These are phyloP conservation scores for Aurelia coerulea DNA, from an alignment of 30 jellyfish, hydroid and myxozoan species.

Conservation along the genomic window DNA sequence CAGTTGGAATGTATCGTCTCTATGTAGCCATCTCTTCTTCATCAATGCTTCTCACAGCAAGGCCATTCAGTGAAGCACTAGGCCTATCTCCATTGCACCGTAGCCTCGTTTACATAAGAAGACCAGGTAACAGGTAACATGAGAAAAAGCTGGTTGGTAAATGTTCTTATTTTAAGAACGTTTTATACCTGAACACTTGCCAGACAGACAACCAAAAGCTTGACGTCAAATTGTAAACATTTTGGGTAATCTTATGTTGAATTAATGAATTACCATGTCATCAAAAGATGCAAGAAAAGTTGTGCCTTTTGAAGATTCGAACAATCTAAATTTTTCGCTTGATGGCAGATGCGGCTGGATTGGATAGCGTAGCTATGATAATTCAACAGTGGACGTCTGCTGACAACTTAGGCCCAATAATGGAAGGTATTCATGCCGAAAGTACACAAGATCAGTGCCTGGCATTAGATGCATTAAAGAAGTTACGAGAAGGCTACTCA, in stretches of 20 bases:
- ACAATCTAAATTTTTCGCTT: not conserved
- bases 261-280: constrained; percentile 38
- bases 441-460: constrained; percentile 29
- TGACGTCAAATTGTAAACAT: constrained; percentile 45
- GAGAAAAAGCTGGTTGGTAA: no score
- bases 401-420: constrained; percentile 60
- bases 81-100: no score
- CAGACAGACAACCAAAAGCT: not conserved
- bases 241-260: constrained; percentile 39
- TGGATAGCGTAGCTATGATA: constrained; percentile 67
- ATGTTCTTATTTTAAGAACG: no score
- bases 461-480: constrained; percentile 41
- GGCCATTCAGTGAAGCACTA: no score
- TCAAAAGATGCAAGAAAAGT: constrained; percentile 8
- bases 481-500: constrained; percentile 46
- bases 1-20: no score
- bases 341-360: constrained; percentile 9
- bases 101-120: no score
- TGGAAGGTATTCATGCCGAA: constrained; percentile 40
- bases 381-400: constrained; percentile 25
- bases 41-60: no score
- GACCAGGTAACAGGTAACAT: no score
- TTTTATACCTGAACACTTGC: not conserved
- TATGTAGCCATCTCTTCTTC: no score
- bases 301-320: not conserved